phyloP scores from a whole-genome alignment of 1,140 invertebrate species.

The Orussus abietinus region DNA sequence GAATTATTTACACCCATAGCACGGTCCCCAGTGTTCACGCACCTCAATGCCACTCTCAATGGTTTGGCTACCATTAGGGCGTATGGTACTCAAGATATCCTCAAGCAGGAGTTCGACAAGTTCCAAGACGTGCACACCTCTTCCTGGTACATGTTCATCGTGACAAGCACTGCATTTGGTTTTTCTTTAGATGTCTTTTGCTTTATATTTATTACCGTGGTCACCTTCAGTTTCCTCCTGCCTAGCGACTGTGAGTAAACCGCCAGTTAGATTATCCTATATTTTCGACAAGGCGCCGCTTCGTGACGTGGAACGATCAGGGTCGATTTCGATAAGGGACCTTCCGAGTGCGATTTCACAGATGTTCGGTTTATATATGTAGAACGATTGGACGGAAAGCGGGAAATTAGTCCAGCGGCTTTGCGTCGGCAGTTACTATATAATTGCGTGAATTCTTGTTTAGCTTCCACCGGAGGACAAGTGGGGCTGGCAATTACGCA shows the following conservation, averaged over 20 bases:
- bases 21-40: constrained; percentile 80
- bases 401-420: no score
- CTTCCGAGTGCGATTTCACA: no score
- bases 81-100: constrained; percentile 71
- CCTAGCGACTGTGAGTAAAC: constrained; percentile 31
- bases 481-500: constrained; percentile 60
- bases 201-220: constrained; percentile 61
- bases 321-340: no score
- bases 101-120: constrained; percentile 77
- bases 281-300: no score
- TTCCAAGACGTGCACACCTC: constrained; percentile 61
- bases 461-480: constrained; percentile 59
- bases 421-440: no score
- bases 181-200: constrained; percentile 71
- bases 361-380: no score
- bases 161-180: constrained; percentile 67
- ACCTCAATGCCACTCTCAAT: constrained; percentile 83
- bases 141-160: constrained; percentile 67
- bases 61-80: constrained; percentile 88
- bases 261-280: not conserved
- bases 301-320: no score
- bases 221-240: constrained; percentile 62
- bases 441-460: constrained; percentile 22
- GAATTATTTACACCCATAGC: no score
- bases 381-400: no score